Evolutionary conservation across 2,797 vertebrate genomes (phyloP).

Genomic region (Eutrigla gurnardus): DNA sequence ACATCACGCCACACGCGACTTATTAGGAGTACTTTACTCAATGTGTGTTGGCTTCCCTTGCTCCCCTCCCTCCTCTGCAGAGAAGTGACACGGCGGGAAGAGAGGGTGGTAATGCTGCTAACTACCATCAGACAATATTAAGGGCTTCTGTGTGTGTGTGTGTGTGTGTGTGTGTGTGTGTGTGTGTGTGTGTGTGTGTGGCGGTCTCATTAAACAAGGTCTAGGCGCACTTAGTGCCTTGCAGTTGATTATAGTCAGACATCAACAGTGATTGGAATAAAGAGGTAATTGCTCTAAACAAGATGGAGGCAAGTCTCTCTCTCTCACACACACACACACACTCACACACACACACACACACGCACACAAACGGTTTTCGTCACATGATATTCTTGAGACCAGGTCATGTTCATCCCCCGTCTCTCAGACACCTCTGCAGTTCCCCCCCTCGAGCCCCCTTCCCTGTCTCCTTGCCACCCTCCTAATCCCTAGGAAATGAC

Average conservation of each 20-base stretch:
- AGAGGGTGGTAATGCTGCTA: slow-evolving; percentile 28
- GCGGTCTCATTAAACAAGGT: slow-evolving; percentile 66
- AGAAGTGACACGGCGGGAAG: slow-evolving; percentile 19
- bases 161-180: slow-evolving; percentile 26
- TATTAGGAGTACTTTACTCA: slow-evolving; percentile 40
- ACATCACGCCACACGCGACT: slow-evolving; percentile 4
- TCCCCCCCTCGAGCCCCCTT: slow-evolving; percentile 5
- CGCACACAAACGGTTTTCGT: slow-evolving; percentile 4
- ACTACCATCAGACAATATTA: slow-evolving; percentile 56
- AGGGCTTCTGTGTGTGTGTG: slow-evolving; percentile 29
- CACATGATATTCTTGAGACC: slow-evolving; percentile 42
- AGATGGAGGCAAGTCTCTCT: slow-evolving; percentile 29
- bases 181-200: slow-evolving; percentile 45
- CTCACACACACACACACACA: slow-evolving; percentile 2
- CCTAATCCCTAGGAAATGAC: slow-evolving; percentile 61
- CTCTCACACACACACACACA: neutral
- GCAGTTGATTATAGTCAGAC: slow-evolving; percentile 67
- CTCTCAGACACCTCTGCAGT: slow-evolving; percentile 23
- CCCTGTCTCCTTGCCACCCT: slow-evolving; percentile 48
- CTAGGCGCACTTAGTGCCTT: slow-evolving; percentile 61
- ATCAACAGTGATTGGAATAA: slow-evolving; percentile 71
- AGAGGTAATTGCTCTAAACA: slow-evolving; percentile 73
- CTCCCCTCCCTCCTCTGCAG: slow-evolving; percentile 16
- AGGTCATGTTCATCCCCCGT: slow-evolving; percentile 39
- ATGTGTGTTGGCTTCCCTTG: slow-evolving; percentile 26